Percentiles rank a stretch among this genome's conserved stretches.
Evolutionary conservation across 2,797 vertebrate species (phyloP).

Genomic region (Tauraco hartlaubi): DNA sequence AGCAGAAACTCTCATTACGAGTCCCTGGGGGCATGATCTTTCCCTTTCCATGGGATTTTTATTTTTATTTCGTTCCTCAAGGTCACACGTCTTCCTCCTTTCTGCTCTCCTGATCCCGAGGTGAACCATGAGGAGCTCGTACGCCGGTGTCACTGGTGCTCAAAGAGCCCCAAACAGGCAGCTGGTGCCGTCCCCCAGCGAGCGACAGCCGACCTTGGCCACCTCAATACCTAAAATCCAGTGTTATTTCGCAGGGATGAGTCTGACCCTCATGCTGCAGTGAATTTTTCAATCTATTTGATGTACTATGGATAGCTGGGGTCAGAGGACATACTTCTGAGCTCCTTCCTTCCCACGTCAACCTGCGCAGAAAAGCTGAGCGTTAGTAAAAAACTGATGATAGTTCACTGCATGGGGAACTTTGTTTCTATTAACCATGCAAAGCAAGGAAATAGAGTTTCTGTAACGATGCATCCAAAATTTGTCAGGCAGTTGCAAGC

Average conservation of each 20-base stretch:
- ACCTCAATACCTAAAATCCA: rapidly evolving
- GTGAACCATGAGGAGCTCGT: not conserved
- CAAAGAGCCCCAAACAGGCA: not conserved
- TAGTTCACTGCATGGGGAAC: not conserved
- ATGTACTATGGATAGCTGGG: rapidly evolving
- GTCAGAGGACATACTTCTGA: not conserved
- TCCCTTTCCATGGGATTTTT: not conserved
- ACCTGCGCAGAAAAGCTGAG: not conserved
- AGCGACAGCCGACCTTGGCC: not conserved
- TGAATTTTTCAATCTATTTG: not conserved
- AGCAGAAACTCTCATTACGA: not conserved
- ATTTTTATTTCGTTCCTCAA: not conserved
- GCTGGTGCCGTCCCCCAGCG: not conserved
- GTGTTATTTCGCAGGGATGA: not conserved
- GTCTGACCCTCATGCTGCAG: not conserved
- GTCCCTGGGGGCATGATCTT: not conserved
- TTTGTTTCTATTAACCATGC: not conserved
- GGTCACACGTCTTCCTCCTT: not conserved
- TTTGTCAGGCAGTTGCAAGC: not conserved
- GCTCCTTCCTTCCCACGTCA: not conserved
- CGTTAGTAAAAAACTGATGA: rapidly evolving
- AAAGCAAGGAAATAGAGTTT: not conserved
- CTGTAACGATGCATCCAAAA: not conserved
- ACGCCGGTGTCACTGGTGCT: not conserved
- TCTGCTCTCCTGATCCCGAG: not conserved